Base-by-base conservation (phyloP, 2,113 vertebrate genomes). In the Steatornis caripensis region DNA sequence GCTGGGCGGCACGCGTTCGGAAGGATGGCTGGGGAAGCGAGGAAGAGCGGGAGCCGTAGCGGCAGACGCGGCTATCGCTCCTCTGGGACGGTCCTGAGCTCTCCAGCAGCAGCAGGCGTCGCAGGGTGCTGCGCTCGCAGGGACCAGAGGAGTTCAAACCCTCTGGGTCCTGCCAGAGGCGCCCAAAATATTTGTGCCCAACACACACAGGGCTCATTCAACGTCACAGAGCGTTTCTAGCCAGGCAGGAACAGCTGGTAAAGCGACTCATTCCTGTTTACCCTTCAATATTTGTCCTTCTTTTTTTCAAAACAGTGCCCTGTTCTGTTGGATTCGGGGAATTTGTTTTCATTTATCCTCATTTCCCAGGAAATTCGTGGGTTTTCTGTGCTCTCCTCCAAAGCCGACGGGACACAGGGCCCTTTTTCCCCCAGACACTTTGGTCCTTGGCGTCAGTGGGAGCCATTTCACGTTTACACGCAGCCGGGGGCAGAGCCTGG, bases 1-100 rank as follows among this genome's bases (percentile, higher is more conserved):
- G 30, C 79, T 24, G 46, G 20, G 34, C 2, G 22, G 27, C 48
- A 5, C 5, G 0, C 1, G 1, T 19, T 13, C 12, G 2, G 9
- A 36, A 71, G 49, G 43, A 20, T 12, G 49, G 27, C 27, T 60
- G 62, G 37, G 69, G 36, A 41, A 24, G 36, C 11, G 6, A 6
- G 48, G 43, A 41, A 24, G 17, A 15, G 19, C 61, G 36, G 21
- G 34, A 55, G 46, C 4, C 13, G 5, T 1, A 10, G 29, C 3
- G 21, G 43, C 24, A 53, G 41, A 26, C 0, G 4, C 10, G 23
- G 29, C 53, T 27, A 9, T 48, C 39, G 19, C 54, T 34, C 17
- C n/a, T 32, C 39, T 14, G 6, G 51, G 70, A 14, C 15, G 68
- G 18, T 17, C 37, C 36, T 74, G 13, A 55, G 53, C 62, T 58